phyloP scores from a whole-genome alignment of 2,888 invertebrate species.

The Eristalis arbustorum region DNA sequence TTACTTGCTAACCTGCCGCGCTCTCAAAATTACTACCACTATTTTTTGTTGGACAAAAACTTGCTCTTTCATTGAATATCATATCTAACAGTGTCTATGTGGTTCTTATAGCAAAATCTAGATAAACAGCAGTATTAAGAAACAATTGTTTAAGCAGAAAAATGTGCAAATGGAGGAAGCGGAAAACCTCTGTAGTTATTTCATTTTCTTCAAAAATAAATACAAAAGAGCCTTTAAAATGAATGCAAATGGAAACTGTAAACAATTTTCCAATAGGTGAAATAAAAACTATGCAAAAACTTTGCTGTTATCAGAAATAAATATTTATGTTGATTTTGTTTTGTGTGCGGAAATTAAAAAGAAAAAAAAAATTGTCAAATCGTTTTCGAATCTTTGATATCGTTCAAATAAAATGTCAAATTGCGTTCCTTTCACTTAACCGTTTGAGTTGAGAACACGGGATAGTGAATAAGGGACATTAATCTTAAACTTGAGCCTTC shows the following conservation, averaged over 20 bases:
- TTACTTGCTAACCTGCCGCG: conserved; percentile 8
- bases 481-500: conserved; percentile 1
- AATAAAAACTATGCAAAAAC: conserved; percentile 51
- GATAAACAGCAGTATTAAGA: conserved; percentile 54
- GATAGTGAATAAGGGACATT: conserved; percentile 41
- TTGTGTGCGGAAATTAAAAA: conserved; percentile 58
- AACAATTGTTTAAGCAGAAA: conserved; percentile 39
- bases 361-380: conserved; percentile 49
- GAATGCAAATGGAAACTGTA: conserved; percentile 57
- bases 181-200: conserved; percentile 55
- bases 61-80: conserved; percentile 2
- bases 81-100: conserved; percentile 32
- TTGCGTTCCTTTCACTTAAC: conserved; percentile 28
- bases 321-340: conserved; percentile 66
- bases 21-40: neutral
- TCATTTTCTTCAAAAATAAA: conserved; percentile 60
- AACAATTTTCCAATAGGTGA: conserved; percentile 61
- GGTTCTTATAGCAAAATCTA: conserved; percentile 47
- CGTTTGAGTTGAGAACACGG: conserved; percentile 38
- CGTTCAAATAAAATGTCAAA: conserved; percentile 51
- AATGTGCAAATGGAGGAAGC: conserved; percentile 68
- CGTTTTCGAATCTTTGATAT: conserved; percentile 45
- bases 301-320: conserved; percentile 56
- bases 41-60: conserved; percentile 41
- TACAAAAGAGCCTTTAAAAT: conserved; percentile 62